Evolutionary conservation across 2,113 vertebrate species (phyloP), one percentile per base, ranked within the genome.

Genomic region (Pithys albifrons): DNA sequence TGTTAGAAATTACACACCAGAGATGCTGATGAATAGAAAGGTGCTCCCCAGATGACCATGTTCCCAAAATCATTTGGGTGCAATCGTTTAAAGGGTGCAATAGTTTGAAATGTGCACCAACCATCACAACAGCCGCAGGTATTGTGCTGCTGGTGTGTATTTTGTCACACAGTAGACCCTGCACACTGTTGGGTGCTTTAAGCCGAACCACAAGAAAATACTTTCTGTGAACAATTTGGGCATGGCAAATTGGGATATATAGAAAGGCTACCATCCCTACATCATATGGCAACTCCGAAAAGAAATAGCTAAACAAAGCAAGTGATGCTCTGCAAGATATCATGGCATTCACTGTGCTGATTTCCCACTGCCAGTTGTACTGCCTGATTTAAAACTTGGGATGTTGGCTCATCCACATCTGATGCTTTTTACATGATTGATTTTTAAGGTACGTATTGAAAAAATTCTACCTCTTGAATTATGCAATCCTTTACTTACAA

Each of bases 81-180:
- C n/a, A 58, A n/a, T 54, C 2, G 4, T 43, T 14, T 43, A 43
- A 43, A 43, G 10, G 14, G 7, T 54, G 14, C n/a, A 58, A n/a
- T 54, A 2, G 4, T 43, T 14, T 52, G 82, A 85, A 88, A 18
- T 0, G 0, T 19, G 19, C 14, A 43, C 3, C 35, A 43, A 48
- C 4, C 33, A 55, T 57, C 9, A 52, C 18, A 69, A 77, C 16
- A 20, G n/a, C 55, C 66, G n/a, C 25, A 61, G 37, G 23, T 41
- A 15, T 17, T 20, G 9, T 66, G 46, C 18, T 69, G 37, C 33
- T 6, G 3, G 43, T 12, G 16, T 8, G 43, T 62, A 25, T 43
- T 76, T 55, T 14, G 12, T 12, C 9, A 3, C 28, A 37, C n/a
- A 0, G 1, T 15, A 91, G 29, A n/a, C 20, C 25, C 39, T 54